phyloP scores from a whole-genome alignment of 2,888 invertebrate genomes.

The Argyresthia albistria region DNA sequence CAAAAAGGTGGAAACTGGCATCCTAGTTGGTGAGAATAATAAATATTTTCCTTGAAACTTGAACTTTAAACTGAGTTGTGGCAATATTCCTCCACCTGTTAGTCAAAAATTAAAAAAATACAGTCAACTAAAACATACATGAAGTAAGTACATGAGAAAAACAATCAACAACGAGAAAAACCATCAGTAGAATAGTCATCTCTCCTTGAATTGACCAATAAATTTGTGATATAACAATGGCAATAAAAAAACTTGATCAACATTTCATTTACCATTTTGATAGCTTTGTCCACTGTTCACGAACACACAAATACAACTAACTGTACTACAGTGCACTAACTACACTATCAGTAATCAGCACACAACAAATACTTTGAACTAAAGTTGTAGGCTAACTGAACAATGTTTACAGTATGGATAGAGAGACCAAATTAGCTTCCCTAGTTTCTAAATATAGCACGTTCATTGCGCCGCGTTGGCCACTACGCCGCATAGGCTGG shows the following conservation, averaged over 20 bases:
- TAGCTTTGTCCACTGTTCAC: background rate
- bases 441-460: slow-evolving; percentile 58
- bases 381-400: background rate
- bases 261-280: slow-evolving; percentile 12
- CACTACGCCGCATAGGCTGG: slow-evolving; percentile 16
- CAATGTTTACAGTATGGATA: background rate
- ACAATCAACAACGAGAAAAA: no score
- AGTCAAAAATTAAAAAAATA: no score
- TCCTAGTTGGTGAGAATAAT: slow-evolving; percentile 45
- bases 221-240: no score
- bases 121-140: no score
- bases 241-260: slow-evolving; percentile 4
- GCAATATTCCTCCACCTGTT: no score
- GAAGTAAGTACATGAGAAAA: no score
- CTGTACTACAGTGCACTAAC: background rate
- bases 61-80: no score
- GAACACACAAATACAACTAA: background rate
- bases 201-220: no score
- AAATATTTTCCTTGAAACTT: background rate
- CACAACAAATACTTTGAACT: background rate
- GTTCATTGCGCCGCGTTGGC: slow-evolving; percentile 26
- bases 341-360: background rate
- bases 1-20: slow-evolving; percentile 58
- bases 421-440: slow-evolving; percentile 39
- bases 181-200: no score